These are phyloP conservation scores for Diachasma alloeum DNA, from an alignment of 1,140 invertebrate genomes.

Conservation along the genomic window DNA sequence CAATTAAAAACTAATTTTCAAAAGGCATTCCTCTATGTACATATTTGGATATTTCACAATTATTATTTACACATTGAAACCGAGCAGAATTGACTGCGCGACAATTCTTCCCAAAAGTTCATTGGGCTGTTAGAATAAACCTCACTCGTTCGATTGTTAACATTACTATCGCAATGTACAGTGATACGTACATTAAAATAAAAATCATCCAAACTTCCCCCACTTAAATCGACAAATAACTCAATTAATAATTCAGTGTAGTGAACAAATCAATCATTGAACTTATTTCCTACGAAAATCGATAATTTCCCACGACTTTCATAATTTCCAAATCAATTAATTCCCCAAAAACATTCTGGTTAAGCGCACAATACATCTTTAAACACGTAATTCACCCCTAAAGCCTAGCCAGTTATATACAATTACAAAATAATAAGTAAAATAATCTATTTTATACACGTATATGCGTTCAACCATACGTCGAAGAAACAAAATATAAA, in stretches of 20 bases:
- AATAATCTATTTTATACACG: background rate
- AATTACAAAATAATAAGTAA: background rate
- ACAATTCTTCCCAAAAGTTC: background rate
- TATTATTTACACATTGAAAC: background rate
- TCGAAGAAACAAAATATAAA: background rate
- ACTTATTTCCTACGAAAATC: too few relatives aligned
- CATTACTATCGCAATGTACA: background rate
- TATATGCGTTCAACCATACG: background rate
- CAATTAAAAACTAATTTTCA: background rate
- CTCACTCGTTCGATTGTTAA: background rate
- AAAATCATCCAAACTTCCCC: background rate
- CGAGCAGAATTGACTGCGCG: background rate
- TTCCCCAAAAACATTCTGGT: background rate
- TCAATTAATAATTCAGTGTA: background rate
- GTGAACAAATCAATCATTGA: background rate
- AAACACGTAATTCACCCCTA: background rate
- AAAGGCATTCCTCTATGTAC: background rate
- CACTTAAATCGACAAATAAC: background rate
- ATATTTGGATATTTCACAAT: constrained; percentile 4
- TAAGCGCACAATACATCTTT: background rate
- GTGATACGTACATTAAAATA: background rate
- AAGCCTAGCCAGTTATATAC: background rate
- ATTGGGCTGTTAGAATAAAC: background rate
- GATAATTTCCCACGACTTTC: too few relatives aligned
- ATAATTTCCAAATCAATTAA: too few relatives aligned